Conservation (phyloP, 2,888 invertebrate genomes). For the Hanleya hanleyi region DNA sequence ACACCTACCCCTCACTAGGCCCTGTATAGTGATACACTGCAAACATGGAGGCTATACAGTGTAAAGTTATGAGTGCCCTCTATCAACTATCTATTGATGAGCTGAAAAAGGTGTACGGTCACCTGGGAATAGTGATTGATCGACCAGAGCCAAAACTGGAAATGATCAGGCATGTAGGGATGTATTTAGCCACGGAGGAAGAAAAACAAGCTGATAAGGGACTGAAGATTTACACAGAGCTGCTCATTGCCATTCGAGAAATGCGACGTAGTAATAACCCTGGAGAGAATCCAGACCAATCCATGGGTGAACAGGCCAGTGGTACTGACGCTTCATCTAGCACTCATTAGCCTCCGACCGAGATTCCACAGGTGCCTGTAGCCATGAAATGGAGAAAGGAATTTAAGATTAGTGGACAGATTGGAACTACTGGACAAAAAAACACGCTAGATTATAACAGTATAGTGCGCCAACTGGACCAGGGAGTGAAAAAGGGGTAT, state of each 20-base stretch:
- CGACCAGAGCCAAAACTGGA: background rate
- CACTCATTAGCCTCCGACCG: no score
- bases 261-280: no score
- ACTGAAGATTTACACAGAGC: background rate
- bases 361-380: no score
- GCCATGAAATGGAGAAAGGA: background rate
- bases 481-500: background rate
- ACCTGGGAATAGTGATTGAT: background rate
- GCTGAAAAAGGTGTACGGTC: background rate
- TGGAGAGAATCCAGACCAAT: no score
- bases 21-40: no score
- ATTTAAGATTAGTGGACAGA: constrained; percentile 1
- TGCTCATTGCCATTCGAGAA: no score
- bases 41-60: background rate
- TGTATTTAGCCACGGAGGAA: background rate
- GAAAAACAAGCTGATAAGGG: background rate
- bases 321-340: no score
- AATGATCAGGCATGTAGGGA: background rate
- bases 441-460: background rate
- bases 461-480: background rate
- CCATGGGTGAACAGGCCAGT: no score
- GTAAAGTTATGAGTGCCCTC: background rate
- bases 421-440: background rate
- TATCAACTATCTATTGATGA: background rate
- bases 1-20: no score